These are phyloP conservation scores for Metaphire vulgaris DNA, from an alignment of 1,140 invertebrate genomes.

Conservation along the genomic window DNA sequence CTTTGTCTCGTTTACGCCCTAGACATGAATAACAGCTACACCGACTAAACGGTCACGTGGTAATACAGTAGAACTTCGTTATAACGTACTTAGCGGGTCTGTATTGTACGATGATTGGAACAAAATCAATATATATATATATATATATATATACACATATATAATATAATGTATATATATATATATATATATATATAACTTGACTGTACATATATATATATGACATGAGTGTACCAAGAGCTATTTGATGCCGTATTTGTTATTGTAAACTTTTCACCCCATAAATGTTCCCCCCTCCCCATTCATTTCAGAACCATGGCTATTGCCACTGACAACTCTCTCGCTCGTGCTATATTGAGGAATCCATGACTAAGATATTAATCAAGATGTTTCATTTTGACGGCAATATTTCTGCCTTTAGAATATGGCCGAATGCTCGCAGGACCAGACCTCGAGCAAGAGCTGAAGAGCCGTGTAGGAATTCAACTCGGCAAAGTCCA, in stretches of 20 bases:
- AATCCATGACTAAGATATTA: too few species aligned
- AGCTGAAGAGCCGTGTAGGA: slow-evolving; percentile 86
- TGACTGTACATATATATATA: too few species aligned
- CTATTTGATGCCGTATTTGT: too few species aligned
- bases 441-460: slow-evolving; percentile 81
- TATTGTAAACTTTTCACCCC: too few species aligned
- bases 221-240: too few species aligned
- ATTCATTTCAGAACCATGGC: too few species aligned
- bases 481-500: slow-evolving; percentile 95
- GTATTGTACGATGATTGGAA: background rate
- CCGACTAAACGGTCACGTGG: background rate
- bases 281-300: too few species aligned
- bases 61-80: background rate
- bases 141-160: background rate
- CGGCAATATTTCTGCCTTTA: too few species aligned
- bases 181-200: background rate
- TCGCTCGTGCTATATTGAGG: too few species aligned
- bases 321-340: too few species aligned
- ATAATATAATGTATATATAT: background rate
- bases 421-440: too few species aligned
- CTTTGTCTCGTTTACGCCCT: slow-evolving; percentile 81
- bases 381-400: too few species aligned
- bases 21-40: background rate
- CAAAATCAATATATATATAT: background rate
- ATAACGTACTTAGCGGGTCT: background rate